These are phyloP conservation scores for Tachysurus fulvidraco DNA, from an alignment of 2,113 vertebrate genomes.

Conservation along the genomic window DNA sequence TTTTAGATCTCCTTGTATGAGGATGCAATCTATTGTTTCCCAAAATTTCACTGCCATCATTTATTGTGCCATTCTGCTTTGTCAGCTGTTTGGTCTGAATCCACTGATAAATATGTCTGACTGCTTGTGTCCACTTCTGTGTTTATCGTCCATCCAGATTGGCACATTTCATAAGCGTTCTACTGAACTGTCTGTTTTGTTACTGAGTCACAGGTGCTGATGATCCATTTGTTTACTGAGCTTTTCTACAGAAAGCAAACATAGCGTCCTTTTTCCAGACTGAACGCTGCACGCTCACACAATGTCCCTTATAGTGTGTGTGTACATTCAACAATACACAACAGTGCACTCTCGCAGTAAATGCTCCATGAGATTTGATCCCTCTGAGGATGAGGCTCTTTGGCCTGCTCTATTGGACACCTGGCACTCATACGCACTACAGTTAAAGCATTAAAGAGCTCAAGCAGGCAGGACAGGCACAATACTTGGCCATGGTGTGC, in stretches of 20 bases:
- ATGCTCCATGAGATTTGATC: constrained; percentile 47
- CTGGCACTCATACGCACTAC: constrained; percentile 55
- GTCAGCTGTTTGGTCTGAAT: constrained; percentile 31
- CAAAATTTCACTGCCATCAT: constrained; percentile 48
- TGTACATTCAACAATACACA: constrained; percentile 31
- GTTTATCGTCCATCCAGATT: constrained; percentile 34
- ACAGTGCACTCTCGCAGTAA: constrained; percentile 26
- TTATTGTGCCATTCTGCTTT: constrained; percentile 14
- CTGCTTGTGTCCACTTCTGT: constrained; percentile 30
- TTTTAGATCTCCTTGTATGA: neutral
- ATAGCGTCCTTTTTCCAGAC: constrained; percentile 39
- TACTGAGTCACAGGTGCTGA: constrained; percentile 12
- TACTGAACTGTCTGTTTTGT: neutral
- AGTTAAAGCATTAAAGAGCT: constrained; percentile 49
- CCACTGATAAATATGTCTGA: constrained; percentile 33
- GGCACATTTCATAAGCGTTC: constrained; percentile 36
- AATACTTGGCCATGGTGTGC: constrained; percentile 58
- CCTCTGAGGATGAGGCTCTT: constrained; percentile 42
- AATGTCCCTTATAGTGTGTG: constrained; percentile 43
- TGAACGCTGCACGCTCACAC: constrained; percentile 41
- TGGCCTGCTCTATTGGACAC: constrained; percentile 59
- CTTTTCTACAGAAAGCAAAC: constrained; percentile 43
- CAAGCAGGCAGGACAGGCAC: constrained; percentile 55
- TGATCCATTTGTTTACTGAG: constrained; percentile 36
- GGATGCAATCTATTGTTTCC: constrained; percentile 42